phyloP scores from a whole-genome alignment of 2,797 vertebrate genomes.

The Poecilia gillii region DNA sequence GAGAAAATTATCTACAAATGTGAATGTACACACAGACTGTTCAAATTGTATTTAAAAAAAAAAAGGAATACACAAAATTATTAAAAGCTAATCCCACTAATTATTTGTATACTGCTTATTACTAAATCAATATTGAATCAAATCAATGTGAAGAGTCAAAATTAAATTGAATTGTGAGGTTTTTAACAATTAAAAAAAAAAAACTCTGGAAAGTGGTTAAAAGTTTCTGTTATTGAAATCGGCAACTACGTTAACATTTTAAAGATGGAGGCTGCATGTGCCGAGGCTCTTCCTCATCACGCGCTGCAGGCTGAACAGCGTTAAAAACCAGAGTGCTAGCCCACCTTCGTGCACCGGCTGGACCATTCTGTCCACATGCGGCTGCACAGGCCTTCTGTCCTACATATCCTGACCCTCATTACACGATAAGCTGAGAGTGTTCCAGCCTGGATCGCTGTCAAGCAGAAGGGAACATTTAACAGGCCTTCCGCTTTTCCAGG shows the following conservation, averaged over 20 bases:
- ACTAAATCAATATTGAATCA: background rate
- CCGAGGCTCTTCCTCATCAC: conserved; percentile 19
- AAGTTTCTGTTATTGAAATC: too few relatives aligned
- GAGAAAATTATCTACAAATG: background rate
- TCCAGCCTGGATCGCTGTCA: conserved; percentile 52
- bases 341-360: background rate
- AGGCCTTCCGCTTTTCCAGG: conserved; percentile 68
- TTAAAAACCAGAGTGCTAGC: conserved; percentile 27
- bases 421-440: conserved; percentile 49
- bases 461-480: conserved; percentile 56
- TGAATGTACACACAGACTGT: too few relatives aligned
- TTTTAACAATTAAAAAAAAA: too few relatives aligned
- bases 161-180: background rate
- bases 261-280: conserved; percentile 7
- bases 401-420: conserved; percentile 26
- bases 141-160: background rate
- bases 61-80: background rate
- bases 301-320: conserved; percentile 10
- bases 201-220: too few relatives aligned
- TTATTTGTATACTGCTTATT: background rate
- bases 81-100: background rate
- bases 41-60: background rate
- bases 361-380: conserved; percentile 21
- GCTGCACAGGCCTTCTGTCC: conserved; percentile 16
- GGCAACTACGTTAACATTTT: conserved; percentile 11